Percentiles rank a stretch among this genome's conserved stretches.
Evolutionary conservation across 2,888 invertebrate species (phyloP).

Genomic region (Netelia fuscicornis): DNA sequence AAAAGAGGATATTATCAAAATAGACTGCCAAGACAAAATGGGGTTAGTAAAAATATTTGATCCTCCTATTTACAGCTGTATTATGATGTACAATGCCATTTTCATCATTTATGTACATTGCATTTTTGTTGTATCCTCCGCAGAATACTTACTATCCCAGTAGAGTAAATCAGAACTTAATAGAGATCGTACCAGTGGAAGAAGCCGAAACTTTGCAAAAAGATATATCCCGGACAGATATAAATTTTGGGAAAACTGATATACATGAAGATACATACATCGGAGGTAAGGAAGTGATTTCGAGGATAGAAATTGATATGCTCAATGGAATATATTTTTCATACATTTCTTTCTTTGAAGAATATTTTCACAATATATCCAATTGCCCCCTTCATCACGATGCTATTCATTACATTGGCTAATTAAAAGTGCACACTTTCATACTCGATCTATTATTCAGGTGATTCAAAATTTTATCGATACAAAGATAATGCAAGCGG

Average conservation of each 20-base stretch:
- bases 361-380: not conserved
- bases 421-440: conserved; percentile 41
- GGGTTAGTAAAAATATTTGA: conserved; percentile 71
- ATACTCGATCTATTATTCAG: conserved; percentile 66
- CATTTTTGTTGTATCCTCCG: conserved; percentile 40
- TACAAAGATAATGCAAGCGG: conserved; percentile 85
- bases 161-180: conserved; percentile 85
- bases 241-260: conserved; percentile 38
- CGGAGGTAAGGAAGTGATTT: conserved; percentile 45
- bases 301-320: too few relatives aligned
- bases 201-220: conserved; percentile 74
- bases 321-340: not conserved
- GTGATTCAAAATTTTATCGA: conserved; percentile 85
- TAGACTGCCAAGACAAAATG: conserved; percentile 75
- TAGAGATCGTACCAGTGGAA: conserved; percentile 85
- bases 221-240: conserved; percentile 55
- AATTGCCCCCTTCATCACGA: not conserved
- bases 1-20: conserved; percentile 74
- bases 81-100: conserved; percentile 15
- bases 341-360: too few relatives aligned
- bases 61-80: conserved; percentile 17
- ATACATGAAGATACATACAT: conserved; percentile 18
- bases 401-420: not conserved
- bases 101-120: conserved; percentile 1
- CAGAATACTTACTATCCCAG: conserved; percentile 79